Evolutionary conservation across 2,113 vertebrate species (phyloP).

Genomic region (Istiophorus platypterus): DNA sequence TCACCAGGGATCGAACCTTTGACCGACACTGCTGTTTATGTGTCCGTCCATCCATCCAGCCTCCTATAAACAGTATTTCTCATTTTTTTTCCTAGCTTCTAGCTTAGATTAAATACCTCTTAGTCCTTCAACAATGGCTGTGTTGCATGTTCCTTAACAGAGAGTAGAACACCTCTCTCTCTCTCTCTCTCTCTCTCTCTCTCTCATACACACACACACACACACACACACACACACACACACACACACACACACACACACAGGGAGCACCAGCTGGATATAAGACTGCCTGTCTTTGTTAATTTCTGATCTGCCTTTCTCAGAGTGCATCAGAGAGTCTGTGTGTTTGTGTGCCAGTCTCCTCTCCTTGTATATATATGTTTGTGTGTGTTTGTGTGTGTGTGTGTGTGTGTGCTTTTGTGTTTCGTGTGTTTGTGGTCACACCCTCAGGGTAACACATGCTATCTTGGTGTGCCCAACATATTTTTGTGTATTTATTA

Average conservation of each 20-base stretch:
- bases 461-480: constrained; percentile 61
- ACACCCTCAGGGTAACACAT: constrained; percentile 72
- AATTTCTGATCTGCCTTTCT: constrained; percentile 67
- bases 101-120: constrained; percentile 18
- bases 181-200: no score
- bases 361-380: neutral
- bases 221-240: constrained; percentile 9
- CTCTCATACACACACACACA: neutral
- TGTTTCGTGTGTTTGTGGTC: constrained; percentile 25
- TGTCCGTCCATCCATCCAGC: constrained; percentile 51
- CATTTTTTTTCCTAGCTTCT: constrained; percentile 10
- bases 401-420: neutral
- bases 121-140: neutral
- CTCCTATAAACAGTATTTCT: constrained; percentile 7
- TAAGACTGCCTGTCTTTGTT: constrained; percentile 65
- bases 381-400: neutral
- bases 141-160: constrained; percentile 28
- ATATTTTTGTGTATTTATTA: constrained; percentile 59
- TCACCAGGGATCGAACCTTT: constrained; percentile 70
- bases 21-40: constrained; percentile 48
- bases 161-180: constrained; percentile 11
- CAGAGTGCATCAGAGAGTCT: constrained; percentile 30
- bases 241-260: constrained; percentile 40
- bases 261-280: constrained; percentile 68
- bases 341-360: neutral